A percentile compares a stretch with the other conserved stretches of the same genome.
These are phyloP conservation scores for Flexamia atlantica DNA, from an alignment of 2,888 invertebrate genomes.

Conservation along the genomic window DNA sequence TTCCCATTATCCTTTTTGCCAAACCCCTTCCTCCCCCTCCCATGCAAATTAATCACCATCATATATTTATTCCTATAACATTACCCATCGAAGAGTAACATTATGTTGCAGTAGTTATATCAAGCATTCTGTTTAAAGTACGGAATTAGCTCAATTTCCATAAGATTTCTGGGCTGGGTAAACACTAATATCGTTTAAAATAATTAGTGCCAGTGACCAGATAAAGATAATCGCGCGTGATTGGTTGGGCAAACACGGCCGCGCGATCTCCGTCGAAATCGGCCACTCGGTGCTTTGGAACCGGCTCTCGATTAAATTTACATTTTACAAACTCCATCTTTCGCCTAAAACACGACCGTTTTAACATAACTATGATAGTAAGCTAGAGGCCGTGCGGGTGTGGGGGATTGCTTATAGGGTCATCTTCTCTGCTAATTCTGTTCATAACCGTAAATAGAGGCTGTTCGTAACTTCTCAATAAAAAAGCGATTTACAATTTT, in stretches of 20 bases:
- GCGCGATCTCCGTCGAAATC: constrained; percentile 6
- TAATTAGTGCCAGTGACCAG: constrained; percentile 4
- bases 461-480: no score
- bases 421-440: no score
- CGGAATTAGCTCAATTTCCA: background rate
- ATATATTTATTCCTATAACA: no score
- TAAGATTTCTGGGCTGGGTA: background rate
- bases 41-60: no score
- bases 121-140: background rate
- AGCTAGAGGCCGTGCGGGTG: background rate
- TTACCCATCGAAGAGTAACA: no score
- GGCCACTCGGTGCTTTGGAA: background rate
- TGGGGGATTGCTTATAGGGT: no score
- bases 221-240: constrained; percentile 9
- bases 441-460: no score
- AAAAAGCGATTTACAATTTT: no score
- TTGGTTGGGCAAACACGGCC: constrained; percentile 2
- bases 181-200: constrained; percentile 25
- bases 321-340: constrained; percentile 7
- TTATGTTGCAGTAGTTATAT: no score
- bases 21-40: no score
- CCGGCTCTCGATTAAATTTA: constrained; percentile 12
- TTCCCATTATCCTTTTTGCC: no score
- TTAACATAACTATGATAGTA: constrained; percentile 8
- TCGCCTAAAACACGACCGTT: background rate